A percentile compares a stretch with the other conserved stretches of the same genome.
Conservation (phyloP, 2,113 vertebrate species). For the Cairina moschata region DNA sequence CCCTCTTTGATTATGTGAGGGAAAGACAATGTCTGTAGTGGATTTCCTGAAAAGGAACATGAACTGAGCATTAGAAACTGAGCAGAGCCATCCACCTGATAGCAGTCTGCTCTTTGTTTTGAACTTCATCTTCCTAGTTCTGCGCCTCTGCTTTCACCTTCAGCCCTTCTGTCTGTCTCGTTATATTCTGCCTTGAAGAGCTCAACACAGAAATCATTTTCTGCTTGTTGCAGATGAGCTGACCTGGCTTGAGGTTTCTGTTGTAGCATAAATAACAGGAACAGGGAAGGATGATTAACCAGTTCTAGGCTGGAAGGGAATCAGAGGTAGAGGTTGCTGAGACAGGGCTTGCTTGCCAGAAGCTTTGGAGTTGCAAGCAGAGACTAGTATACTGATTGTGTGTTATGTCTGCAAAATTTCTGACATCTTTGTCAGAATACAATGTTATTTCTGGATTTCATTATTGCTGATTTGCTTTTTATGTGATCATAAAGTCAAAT, state of each 20-base stretch:
- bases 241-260: constrained; percentile 24
- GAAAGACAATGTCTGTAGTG: not conserved
- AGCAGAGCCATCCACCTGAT: not conserved
- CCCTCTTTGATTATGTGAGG: not conserved
- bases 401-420: not conserved
- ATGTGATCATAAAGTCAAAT: not conserved
- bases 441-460: not conserved
- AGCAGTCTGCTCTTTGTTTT: not conserved
- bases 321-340: not conserved
- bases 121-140: not conserved
- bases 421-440: not conserved
- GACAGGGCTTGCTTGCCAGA: not conserved
- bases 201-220: not conserved
- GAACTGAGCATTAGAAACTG: not conserved
- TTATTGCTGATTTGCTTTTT: not conserved
- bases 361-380: not conserved
- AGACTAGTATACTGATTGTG: not conserved
- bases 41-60: not conserved
- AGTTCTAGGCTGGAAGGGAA: not conserved
- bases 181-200: not conserved
- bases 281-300: constrained; percentile 11
- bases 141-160: not conserved
- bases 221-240: constrained; percentile 12
- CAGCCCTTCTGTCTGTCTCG: not conserved
- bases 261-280: constrained; percentile 31